These are phyloP conservation scores for Numenius arquata DNA, from an alignment of 2,113 vertebrate genomes.

Conservation along the genomic window DNA sequence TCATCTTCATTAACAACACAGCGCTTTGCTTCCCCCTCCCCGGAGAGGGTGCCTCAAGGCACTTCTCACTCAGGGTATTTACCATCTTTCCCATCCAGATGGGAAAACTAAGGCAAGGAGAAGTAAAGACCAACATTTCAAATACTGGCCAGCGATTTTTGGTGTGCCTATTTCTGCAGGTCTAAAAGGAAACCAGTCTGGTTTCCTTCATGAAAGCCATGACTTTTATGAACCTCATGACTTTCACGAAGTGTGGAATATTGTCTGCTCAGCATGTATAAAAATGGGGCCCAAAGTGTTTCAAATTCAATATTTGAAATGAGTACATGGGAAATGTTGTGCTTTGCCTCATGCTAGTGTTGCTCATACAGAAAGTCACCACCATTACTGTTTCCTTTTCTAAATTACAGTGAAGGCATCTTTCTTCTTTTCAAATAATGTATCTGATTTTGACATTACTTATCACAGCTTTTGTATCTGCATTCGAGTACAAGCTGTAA, in stretches of 20 bases:
- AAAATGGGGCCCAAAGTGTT: neutral
- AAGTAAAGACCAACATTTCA: neutral
- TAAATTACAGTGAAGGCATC: neutral
- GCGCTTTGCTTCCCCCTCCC: neutral
- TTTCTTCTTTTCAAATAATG: neutral
- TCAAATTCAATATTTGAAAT: neutral
- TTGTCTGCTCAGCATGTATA: neutral
- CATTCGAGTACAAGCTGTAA: neutral
- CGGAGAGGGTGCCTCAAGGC: neutral
- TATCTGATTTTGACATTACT: neutral
- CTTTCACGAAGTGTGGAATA: neutral
- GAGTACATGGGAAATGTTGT: neutral
- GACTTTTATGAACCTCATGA: neutral
- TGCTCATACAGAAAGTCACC: slow-evolving; percentile 10
- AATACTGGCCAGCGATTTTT: neutral
- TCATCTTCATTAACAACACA: neutral
- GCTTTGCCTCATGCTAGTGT: neutral
- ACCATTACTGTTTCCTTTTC: neutral
- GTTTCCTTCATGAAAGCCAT: neutral
- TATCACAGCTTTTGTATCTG: neutral
- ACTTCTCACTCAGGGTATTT: neutral
- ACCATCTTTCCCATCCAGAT: neutral
- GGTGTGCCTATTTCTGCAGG: neutral
- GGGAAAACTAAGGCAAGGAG: neutral
- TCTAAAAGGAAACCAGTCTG: neutral